These are phyloP conservation scores for Ischnura elegans DNA, from an alignment of 2,888 invertebrate species.

Conservation along the genomic window DNA sequence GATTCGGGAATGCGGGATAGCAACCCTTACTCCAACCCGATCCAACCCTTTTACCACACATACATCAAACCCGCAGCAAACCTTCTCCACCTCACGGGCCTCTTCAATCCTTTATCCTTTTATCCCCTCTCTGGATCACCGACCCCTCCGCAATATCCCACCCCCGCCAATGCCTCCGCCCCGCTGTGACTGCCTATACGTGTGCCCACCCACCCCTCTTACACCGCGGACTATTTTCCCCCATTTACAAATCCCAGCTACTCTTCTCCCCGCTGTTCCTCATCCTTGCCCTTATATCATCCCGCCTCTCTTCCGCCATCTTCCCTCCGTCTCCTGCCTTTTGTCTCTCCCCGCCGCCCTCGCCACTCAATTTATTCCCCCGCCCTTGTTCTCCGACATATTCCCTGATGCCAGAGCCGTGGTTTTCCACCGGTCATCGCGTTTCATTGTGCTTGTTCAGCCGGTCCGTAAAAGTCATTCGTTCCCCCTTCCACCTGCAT, in stretches of 20 bases:
- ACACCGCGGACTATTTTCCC: background rate
- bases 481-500: background rate
- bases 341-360: background rate
- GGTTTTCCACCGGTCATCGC: constrained; percentile 21
- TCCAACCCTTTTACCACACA: constrained; percentile 36
- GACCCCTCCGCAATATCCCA: background rate
- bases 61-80: background rate
- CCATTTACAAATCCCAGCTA: background rate
- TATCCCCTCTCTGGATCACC: background rate
- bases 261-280: background rate
- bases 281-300: background rate
- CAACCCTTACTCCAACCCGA: background rate
- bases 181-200: background rate
- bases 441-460: background rate
- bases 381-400: background rate
- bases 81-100: background rate
- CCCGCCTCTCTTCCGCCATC: background rate
- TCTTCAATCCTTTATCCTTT: background rate
- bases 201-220: background rate
- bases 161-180: background rate
- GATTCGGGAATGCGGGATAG: no score
- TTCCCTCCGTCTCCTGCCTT: constrained; percentile 11
- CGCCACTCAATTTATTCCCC: background rate
- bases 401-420: background rate
- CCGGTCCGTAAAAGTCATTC: background rate